Evolutionary conservation across 1,140 invertebrate species (phyloP).

Genomic region (Hormaphis cornu): DNA sequence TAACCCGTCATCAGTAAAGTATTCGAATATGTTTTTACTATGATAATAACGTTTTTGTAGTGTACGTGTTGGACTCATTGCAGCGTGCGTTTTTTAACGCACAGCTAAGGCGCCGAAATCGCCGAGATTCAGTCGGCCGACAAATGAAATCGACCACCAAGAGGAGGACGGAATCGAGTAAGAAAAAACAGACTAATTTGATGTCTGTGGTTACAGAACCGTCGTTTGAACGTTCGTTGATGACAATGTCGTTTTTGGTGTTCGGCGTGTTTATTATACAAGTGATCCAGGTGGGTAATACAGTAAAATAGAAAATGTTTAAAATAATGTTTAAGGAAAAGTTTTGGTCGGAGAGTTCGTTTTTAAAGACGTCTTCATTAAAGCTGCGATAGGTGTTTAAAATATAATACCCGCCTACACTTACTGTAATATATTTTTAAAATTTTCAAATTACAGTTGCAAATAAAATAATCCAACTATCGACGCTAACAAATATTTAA

Average conservation of each 20-base stretch:
- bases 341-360: no score
- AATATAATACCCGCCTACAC: no score
- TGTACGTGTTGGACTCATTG: background rate
- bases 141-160: background rate
- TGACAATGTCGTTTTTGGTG: conserved; percentile 24
- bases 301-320: no score
- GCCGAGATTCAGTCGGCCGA: background rate
- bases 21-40: no score
- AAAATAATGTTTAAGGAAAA: no score
- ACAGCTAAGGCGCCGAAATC: background rate
- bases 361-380: no score
- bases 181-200: background rate
- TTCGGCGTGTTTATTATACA: conserved; percentile 12
- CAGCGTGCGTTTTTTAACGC: background rate
- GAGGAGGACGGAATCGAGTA: background rate
- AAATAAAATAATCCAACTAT: no score
- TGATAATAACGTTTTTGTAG: background rate
- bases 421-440: no score
- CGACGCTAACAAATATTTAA: no score
- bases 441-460: no score
- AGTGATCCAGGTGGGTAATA: conserved; percentile 18
- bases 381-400: no score
- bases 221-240: conserved; percentile 12
- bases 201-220: background rate
- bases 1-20: no score